Evolutionary conservation across 2,113 vertebrate genomes (phyloP).

Genomic region (Aphelocoma coerulescens): DNA sequence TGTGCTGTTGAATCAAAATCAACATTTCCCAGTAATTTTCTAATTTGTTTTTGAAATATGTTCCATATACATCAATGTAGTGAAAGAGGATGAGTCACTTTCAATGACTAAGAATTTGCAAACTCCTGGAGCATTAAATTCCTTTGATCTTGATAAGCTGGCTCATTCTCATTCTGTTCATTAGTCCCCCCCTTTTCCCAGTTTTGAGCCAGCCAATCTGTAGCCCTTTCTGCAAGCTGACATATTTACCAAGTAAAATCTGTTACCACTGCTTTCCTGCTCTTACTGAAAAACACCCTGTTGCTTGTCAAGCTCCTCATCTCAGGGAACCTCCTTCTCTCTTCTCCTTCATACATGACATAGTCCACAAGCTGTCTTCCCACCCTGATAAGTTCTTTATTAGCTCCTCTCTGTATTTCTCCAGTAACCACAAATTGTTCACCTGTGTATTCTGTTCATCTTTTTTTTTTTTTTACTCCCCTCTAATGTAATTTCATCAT

Average conservation of each 20-base stretch:
- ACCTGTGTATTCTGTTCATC: not conserved
- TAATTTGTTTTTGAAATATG: not conserved
- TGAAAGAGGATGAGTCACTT: slow-evolving; percentile 31
- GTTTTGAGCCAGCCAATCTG: slow-evolving; percentile 53
- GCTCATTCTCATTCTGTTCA: slow-evolving; percentile 6
- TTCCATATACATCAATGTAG: not conserved
- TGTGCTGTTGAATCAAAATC: not conserved
- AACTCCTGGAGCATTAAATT: slow-evolving; percentile 16
- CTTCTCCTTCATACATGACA: not conserved
- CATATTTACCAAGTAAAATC: slow-evolving; percentile 50
- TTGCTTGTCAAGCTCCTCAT: not conserved
- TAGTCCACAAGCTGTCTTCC: not conserved
- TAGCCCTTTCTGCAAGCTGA: slow-evolving; percentile 8
- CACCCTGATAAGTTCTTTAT: not conserved
- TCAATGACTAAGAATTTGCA: slow-evolving; percentile 21
- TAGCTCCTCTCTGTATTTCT: not conserved
- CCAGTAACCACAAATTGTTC: not conserved
- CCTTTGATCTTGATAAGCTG: slow-evolving; percentile 31
- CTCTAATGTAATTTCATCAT: not conserved
- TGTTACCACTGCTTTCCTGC: not conserved
- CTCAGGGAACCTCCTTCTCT: not conserved
- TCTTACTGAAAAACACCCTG: slow-evolving; percentile 4
- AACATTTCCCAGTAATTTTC: not conserved
- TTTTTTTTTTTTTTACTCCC: not conserved
- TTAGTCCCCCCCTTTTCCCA: slow-evolving; percentile 23